Conservation (phyloP, 2,888 invertebrate species). For the Chloroclystis v-ata region DNA sequence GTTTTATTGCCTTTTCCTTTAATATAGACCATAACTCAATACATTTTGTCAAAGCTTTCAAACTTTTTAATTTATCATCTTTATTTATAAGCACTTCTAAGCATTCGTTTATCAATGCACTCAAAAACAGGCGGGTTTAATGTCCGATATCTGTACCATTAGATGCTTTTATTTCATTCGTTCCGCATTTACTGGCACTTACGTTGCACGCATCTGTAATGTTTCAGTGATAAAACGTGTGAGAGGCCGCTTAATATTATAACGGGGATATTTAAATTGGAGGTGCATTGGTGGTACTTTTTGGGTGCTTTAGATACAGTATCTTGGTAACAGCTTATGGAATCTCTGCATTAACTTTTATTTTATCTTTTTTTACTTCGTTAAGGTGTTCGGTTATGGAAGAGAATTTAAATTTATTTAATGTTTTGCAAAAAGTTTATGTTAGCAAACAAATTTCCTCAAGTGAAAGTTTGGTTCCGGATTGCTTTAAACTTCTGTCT, state of each 20-base stretch:
- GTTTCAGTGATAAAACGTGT: constrained; percentile 53
- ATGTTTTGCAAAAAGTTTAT: too few species aligned
- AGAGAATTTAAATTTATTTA: constrained; percentile 2
- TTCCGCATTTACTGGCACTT: constrained; percentile 48
- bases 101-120: constrained; percentile 55
- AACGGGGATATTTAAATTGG: constrained; percentile 32
- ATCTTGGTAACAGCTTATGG: constrained; percentile 16
- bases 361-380: constrained; percentile 17
- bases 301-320: constrained; percentile 25
- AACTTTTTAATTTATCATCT: constrained; percentile 12
- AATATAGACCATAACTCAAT: constrained; percentile 7
- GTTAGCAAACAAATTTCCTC: too few species aligned
- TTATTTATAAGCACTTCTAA: constrained; percentile 42
- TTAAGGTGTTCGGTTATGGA: constrained; percentile 16
- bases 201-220: constrained; percentile 55
- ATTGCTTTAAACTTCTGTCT: too few species aligned
- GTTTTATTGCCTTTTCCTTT: background rate
- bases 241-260: constrained; percentile 46
- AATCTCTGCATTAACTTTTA: constrained; percentile 21
- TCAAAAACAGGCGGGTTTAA: constrained; percentile 56
- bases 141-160: constrained; percentile 55
- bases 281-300: constrained; percentile 6
- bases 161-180: constrained; percentile 41
- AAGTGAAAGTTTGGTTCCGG: too few species aligned
- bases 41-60: constrained; percentile 23